A percentile compares a stretch with the other conserved stretches of the same genome.
These are phyloP conservation scores for Aquatica leii DNA, from an alignment of 2,888 invertebrate species.

Conservation along the genomic window DNA sequence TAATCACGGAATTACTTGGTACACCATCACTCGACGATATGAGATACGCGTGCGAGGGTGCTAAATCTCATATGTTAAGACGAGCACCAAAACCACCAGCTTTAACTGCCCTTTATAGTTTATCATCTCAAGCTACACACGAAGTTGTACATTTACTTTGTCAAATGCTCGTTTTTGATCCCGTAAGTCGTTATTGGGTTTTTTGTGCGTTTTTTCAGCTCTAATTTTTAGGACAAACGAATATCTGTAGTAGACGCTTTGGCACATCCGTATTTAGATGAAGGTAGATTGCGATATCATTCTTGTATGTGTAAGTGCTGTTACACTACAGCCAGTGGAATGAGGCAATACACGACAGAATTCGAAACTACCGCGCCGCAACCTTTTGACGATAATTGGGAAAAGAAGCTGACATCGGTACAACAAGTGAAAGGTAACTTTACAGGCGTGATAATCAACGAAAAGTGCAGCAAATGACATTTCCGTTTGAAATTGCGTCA, in stretches of 20 bases:
- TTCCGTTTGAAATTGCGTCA: no score
- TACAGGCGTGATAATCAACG: not conserved
- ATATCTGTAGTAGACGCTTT: conserved; percentile 95
- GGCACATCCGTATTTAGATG: conserved; percentile 96
- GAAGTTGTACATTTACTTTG: conserved; percentile 97
- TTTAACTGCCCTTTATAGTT: conserved; percentile 88
- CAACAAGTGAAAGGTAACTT: conserved; percentile 93
- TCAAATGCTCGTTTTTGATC: conserved; percentile 98
- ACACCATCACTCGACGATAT: conserved; percentile 96
- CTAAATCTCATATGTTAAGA: conserved; percentile 88
- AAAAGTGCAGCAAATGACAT: not conserved
- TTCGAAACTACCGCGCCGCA: conserved; percentile 92
- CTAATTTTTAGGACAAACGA: conserved; percentile 79
- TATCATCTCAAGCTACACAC: conserved; percentile 90
- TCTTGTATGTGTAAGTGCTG: conserved; percentile 99
- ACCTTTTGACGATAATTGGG: conserved; percentile 96
- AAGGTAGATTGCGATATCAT: conserved; percentile 97
- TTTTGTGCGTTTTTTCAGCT: conserved; percentile 5
- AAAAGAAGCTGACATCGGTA: conserved; percentile 90
- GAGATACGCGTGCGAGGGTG: conserved; percentile 96
- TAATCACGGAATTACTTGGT: conserved; percentile 96
- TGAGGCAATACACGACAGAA: conserved; percentile 89
- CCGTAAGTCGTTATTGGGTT: conserved; percentile 69
- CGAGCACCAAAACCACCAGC: conserved; percentile 89
- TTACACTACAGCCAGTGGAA: conserved; percentile 77